These are phyloP conservation scores for Ctenosaura bakeri DNA, from an alignment of 2,797 vertebrate genomes.

Conservation along the genomic window DNA sequence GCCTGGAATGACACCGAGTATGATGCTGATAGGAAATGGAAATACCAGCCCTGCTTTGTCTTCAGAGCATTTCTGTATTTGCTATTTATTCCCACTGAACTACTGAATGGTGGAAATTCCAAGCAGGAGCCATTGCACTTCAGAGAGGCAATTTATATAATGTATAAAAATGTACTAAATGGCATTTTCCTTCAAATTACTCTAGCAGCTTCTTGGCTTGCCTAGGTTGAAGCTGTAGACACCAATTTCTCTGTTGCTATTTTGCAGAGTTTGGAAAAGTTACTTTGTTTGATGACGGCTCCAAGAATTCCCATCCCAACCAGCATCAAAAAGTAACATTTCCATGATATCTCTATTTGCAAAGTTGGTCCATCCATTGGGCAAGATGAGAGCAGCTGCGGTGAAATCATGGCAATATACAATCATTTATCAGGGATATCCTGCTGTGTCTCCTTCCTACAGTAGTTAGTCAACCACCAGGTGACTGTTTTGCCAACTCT, in stretches of 20 bases:
- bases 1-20: conserved; percentile 65
- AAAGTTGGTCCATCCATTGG: background rate
- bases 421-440: background rate
- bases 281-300: background rate
- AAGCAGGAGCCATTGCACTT: conserved; percentile 51
- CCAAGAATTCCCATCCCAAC: background rate
- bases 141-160: conserved; percentile 54
- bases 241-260: background rate
- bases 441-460: background rate
- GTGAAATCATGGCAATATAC: background rate
- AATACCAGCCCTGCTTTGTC: conserved; percentile 67
- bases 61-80: conserved; percentile 62
- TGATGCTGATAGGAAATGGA: conserved; percentile 66
- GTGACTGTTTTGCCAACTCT: background rate
- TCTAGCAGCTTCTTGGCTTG: conserved; percentile 46
- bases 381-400: background rate
- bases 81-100: conserved; percentile 65
- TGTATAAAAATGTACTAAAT: conserved; percentile 49
- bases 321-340: background rate
- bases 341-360: conserved; percentile 16
- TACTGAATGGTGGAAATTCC: conserved; percentile 66
- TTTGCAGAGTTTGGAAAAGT: background rate
- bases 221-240: conserved; percentile 31
- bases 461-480: background rate
- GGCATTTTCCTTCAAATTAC: conserved; percentile 52